phyloP scores from a whole-genome alignment of 2,113 vertebrate genomes.

The Otus sunia region DNA sequence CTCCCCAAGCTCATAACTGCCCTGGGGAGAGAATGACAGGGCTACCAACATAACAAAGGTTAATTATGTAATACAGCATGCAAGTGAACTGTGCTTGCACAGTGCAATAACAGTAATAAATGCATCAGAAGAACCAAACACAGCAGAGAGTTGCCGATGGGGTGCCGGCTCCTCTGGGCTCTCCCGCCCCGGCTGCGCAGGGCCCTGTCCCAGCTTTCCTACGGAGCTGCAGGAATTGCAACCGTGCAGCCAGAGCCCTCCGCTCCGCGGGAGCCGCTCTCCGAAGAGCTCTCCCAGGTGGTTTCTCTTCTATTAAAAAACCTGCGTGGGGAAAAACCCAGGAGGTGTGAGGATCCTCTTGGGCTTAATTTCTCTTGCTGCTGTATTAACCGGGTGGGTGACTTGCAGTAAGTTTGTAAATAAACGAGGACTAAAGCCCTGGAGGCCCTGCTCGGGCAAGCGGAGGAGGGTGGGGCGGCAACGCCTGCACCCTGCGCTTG shows the following conservation, averaged over 20 bases:
- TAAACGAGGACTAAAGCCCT: background rate
- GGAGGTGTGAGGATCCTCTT: background rate
- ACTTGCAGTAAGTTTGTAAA: background rate
- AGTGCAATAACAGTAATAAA: background rate
- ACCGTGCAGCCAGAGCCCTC: accelerated
- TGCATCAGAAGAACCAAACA: background rate
- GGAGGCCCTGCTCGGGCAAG: background rate
- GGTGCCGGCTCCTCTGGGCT: background rate
- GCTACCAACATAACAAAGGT: background rate
- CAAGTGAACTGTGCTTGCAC: background rate
- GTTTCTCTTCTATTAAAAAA: background rate
- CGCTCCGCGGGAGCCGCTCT: background rate
- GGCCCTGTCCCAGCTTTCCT: background rate
- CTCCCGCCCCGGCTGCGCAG: accelerated
- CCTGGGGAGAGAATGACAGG: background rate
- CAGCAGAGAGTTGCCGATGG: background rate
- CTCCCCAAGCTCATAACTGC: background rate
- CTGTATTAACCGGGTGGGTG: background rate
- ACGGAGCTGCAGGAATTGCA: no score
- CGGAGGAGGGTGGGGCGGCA: background rate
- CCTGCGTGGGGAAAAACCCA: background rate
- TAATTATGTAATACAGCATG: background rate
- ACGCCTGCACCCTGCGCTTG: background rate
- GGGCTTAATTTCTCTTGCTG: background rate
- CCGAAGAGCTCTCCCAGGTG: background rate